Evolutionary conservation across 2,888 invertebrate species (phyloP).

Genomic region (Ganaspis brasiliensis): DNA sequence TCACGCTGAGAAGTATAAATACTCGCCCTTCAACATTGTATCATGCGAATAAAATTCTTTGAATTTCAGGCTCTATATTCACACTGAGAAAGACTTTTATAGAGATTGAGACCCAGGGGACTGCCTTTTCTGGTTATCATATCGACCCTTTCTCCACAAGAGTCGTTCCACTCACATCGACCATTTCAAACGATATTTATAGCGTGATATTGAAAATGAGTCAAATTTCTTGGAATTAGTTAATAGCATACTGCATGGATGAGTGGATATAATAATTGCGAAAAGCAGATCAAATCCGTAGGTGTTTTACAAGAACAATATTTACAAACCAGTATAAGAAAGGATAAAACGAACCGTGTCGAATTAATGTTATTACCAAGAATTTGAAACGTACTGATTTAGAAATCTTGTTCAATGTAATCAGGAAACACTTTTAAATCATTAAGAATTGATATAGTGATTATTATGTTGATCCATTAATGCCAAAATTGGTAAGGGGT

Average conservation of each 20-base stretch:
- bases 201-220: constrained; percentile 32
- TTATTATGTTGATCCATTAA: too few species aligned
- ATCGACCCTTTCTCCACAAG: constrained; percentile 30
- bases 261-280: constrained; percentile 10
- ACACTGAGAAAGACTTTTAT: constrained; percentile 11
- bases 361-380: constrained; percentile 2
- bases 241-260: constrained; percentile 24
- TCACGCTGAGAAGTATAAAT: background rate
- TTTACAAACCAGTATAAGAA: background rate
- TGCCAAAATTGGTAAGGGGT: too few species aligned
- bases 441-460: too few species aligned
- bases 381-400: constrained; percentile 2
- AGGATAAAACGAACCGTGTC: constrained; percentile 6
- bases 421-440: too few species aligned
- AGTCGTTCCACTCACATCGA: constrained; percentile 11
- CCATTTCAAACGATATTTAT: constrained; percentile 38
- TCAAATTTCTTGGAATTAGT: constrained; percentile 24
- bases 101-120: constrained; percentile 22
- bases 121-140: constrained; percentile 31
- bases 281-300: constrained; percentile 17
- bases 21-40: background rate
- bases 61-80: constrained; percentile 1
- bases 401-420: background rate
- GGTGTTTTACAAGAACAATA: constrained; percentile 18
- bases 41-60: constrained; percentile 23